phyloP scores from a whole-genome alignment of 2,797 vertebrate species.

The Hypotaenidia philippensis region DNA sequence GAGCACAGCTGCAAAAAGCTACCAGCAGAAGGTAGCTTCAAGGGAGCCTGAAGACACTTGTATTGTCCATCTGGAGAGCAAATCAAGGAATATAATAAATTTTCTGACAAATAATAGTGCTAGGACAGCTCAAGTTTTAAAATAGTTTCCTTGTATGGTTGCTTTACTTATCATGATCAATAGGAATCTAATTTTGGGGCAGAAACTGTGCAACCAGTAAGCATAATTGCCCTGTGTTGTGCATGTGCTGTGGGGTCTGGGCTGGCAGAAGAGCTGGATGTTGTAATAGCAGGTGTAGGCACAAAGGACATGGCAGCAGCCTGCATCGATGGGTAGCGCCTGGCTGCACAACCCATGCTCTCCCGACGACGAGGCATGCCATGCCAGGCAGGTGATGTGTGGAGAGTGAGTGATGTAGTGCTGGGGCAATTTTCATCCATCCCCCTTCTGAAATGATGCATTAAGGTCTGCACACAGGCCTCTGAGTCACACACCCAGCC shows the following conservation, averaged over 20 bases:
- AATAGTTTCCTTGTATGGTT: not conserved
- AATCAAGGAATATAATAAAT: not conserved
- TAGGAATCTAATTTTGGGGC: not conserved
- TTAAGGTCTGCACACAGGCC: not conserved
- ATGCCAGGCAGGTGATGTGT: rapidly evolving
- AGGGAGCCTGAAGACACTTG: not conserved
- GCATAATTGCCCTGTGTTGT: rapidly evolving
- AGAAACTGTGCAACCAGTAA: not conserved
- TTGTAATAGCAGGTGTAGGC: not conserved
- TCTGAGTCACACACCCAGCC: not conserved
- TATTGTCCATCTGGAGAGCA: conserved; percentile 20
- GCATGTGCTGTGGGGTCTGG: not conserved
- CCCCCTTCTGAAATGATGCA: not conserved
- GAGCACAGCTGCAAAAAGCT: not conserved
- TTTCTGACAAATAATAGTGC: not conserved
- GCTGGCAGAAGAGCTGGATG: not conserved
- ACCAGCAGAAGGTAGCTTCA: conserved; percentile 3
- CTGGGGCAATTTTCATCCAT: rapidly evolving
- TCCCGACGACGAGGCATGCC: rapidly evolving
- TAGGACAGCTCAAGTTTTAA: not conserved
- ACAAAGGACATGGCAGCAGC: rapidly evolving
- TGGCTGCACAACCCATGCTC: rapidly evolving
- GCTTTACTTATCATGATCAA: not conserved
- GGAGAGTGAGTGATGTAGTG: not conserved
- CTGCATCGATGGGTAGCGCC: rapidly evolving